Evolutionary conservation across 2,888 invertebrate species (phyloP).

Genomic region (Lathronympha strigana): DNA sequence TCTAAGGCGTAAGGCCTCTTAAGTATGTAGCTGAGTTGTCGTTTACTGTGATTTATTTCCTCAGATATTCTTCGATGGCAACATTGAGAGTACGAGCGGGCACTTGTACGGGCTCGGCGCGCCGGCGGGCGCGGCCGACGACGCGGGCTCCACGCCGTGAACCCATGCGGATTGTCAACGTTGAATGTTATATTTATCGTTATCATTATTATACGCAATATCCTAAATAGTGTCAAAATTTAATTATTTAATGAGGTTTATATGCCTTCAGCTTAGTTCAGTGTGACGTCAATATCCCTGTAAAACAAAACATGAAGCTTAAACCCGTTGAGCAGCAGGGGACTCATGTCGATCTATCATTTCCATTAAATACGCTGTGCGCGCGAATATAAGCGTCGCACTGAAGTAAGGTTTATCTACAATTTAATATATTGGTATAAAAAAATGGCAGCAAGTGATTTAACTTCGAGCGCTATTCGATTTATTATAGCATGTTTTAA

Average conservation of each 20-base stretch:
- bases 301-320: background rate
- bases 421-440: background rate
- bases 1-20: no score
- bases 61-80: slow-evolving; percentile 99
- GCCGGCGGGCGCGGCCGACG: slow-evolving; percentile 91
- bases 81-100: slow-evolving; percentile 98
- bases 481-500: background rate
- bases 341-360: background rate
- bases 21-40: no score
- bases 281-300: background rate
- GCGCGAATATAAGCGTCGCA: background rate
- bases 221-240: background rate
- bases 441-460: background rate
- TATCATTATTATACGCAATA: slow-evolving; percentile 6
- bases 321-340: background rate
- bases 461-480: background rate
- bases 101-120: slow-evolving; percentile 97
- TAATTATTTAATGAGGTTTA: slow-evolving; percentile 1
- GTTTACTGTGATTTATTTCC: slow-evolving; percentile 46
- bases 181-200: background rate
- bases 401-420: background rate
- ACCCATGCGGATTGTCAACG: background rate
- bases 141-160: slow-evolving; percentile 82
- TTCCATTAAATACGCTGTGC: no score
- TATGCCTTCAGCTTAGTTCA: slow-evolving; percentile 4